A percentile compares a stretch with the other conserved stretches of the same genome.
Conservation (phyloP, 2,888 invertebrate species). For the Tachystola acroxantha region DNA sequence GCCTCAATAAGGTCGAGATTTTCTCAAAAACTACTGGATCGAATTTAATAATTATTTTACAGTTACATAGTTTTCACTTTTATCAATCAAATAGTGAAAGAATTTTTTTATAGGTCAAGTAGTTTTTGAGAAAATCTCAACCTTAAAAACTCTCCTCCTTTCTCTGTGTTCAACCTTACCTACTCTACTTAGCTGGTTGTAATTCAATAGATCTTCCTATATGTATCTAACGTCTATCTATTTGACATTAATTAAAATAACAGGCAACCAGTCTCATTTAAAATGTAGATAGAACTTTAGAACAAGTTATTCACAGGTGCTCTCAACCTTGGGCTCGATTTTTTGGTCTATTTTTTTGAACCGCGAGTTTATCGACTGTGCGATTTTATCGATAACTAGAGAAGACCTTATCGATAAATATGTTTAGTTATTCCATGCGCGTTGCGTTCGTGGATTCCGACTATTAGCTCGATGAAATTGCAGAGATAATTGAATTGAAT, state of each 20-base stretch:
- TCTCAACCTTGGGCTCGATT: neutral
- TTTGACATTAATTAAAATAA: constrained; percentile 2
- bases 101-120: no score
- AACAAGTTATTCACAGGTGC: neutral
- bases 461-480: constrained; percentile 11
- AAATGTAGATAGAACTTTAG: no score
- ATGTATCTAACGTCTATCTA: neutral
- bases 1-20: no score
- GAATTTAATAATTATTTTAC: no score
- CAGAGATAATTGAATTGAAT: constrained; percentile 4
- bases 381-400: neutral
- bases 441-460: constrained; percentile 13
- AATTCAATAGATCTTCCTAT: no score
- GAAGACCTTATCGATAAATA: constrained; percentile 1
- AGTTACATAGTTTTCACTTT: no score
- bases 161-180: no score
- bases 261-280: neutral
- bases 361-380: neutral
- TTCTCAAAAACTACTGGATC: no score
- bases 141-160: no score
- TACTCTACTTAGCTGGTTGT: no score
- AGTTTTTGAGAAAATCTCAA: no score
- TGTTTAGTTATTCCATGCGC: constrained; percentile 5
- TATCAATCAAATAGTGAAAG: no score
- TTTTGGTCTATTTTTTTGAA: neutral